Evolutionary conservation across 2,113 vertebrate species (phyloP).

Genomic region (Spea bombifrons): DNA sequence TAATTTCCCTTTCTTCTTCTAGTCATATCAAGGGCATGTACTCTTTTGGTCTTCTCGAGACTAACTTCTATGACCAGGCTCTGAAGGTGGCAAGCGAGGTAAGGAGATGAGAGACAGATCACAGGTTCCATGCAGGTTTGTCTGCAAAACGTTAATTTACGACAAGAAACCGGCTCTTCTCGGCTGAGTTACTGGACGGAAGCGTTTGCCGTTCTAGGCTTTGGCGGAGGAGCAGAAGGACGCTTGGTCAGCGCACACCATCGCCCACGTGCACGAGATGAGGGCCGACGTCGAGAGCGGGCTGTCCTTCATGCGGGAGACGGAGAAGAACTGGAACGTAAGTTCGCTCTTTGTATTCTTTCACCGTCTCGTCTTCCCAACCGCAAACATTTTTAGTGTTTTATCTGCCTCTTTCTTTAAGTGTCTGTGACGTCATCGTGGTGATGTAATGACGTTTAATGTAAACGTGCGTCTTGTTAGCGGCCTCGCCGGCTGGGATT

Average conservation of each 20-base stretch:
- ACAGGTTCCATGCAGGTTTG: no score
- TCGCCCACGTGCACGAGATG: slow-evolving; percentile 93
- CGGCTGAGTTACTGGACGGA: no score
- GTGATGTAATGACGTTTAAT: no score
- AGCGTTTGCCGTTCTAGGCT: slow-evolving; percentile 58
- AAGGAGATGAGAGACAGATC: slow-evolving; percentile 23
- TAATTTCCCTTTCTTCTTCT: slow-evolving; percentile 31
- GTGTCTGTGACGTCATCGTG: no score
- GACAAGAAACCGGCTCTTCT: no score
- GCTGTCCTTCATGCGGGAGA: slow-evolving; percentile 79
- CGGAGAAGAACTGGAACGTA: slow-evolving; percentile 87
- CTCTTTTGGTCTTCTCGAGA: slow-evolving; percentile 89
- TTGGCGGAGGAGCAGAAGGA: slow-evolving; percentile 74
- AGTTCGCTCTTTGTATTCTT: background rate
- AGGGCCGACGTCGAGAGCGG: slow-evolving; percentile 78
- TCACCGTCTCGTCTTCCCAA: no score
- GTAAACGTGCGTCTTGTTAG: no score
- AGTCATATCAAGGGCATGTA: slow-evolving; percentile 90
- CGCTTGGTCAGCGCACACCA: slow-evolving; percentile 81
- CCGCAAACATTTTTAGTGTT: no score
- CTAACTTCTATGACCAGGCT: slow-evolving; percentile 78
- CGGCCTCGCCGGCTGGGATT: no score
- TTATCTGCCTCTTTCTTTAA: no score
- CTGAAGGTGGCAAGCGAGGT: slow-evolving; percentile 86
- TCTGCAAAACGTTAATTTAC: no score